Evolutionary conservation across 2,888 invertebrate genomes (phyloP).

Genomic region (Campaea margaritaria): DNA sequence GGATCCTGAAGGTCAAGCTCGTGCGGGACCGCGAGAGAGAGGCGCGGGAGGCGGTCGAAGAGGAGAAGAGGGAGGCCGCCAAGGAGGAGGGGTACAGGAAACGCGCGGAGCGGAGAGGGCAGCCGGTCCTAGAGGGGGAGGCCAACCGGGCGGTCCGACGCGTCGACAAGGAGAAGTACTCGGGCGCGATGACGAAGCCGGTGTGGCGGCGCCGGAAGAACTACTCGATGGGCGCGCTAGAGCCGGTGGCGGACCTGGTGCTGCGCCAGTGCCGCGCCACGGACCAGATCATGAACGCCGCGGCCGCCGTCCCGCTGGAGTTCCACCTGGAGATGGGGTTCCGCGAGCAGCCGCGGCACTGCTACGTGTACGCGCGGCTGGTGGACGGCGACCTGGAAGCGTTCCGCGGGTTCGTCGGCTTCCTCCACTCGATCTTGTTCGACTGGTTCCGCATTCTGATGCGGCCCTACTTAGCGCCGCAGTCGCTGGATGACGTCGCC

Average conservation of each 20-base stretch:
- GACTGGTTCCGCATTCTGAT: constrained; percentile 57
- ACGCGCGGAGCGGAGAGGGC: not conserved
- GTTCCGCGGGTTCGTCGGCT: constrained; percentile 64
- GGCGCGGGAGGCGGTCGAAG: not conserved
- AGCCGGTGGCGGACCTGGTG: constrained; percentile 37
- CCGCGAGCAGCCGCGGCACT: constrained; percentile 46
- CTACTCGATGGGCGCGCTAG: not conserved
- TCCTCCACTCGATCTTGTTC: constrained; percentile 55
- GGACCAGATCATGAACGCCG: not conserved
- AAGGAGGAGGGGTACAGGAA: not conserved
- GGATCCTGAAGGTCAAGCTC: constrained; percentile 57
- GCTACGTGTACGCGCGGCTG: constrained; percentile 45
- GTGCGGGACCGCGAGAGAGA: constrained; percentile 40
- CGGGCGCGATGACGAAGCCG: constrained; percentile 49
- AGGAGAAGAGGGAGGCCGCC: not conserved
- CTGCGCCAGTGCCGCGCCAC: constrained; percentile 6
- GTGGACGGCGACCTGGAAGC: constrained; percentile 49
- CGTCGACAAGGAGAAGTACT: constrained; percentile 50
- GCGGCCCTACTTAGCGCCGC: constrained; percentile 45
- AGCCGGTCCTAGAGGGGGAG: not conserved
- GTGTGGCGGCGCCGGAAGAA: constrained; percentile 55
- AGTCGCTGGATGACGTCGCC: not conserved
- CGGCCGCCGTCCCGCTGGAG: constrained; percentile 42
- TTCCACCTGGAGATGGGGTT: constrained; percentile 55
- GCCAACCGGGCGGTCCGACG: not conserved